These are phyloP conservation scores for Perodicticus potto DNA, from an alignment of 2,797 vertebrate genomes.

Conservation along the genomic window DNA sequence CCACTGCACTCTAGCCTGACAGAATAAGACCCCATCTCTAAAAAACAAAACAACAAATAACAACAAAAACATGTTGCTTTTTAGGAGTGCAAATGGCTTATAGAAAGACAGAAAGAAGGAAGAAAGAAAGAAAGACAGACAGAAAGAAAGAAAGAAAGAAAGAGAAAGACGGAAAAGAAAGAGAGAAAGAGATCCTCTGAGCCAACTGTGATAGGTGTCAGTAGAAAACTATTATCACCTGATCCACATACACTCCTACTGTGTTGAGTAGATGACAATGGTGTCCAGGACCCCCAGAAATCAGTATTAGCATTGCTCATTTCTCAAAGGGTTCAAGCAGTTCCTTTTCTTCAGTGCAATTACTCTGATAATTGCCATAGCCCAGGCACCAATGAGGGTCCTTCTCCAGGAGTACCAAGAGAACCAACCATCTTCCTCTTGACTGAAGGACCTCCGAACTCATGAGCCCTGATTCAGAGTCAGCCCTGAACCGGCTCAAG, in stretches of 20 bases:
- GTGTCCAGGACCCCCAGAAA: neutral
- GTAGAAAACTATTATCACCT: neutral
- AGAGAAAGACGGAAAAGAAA: too few relatives aligned
- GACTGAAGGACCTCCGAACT: neutral
- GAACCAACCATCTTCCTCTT: neutral
- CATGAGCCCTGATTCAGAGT: too few relatives aligned
- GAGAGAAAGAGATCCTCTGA: neutral
- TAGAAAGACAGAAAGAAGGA: too few relatives aligned
- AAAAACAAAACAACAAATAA: too few relatives aligned
- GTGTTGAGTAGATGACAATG: neutral
- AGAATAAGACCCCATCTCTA: too few relatives aligned
- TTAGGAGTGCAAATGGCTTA: too few relatives aligned
- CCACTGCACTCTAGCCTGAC: too few relatives aligned
- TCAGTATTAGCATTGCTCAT: neutral
- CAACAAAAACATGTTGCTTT: too few relatives aligned
- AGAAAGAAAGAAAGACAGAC: too few relatives aligned
- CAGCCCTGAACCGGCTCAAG: neutral
- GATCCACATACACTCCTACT: neutral
- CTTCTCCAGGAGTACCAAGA: neutral
- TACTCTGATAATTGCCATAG: neutral
- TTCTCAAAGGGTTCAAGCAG: neutral
- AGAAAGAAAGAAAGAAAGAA: too few relatives aligned
- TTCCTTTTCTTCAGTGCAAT: neutral
- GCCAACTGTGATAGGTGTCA: neutral
- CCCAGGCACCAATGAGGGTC: neutral